A percentile compares a stretch with the other conserved stretches of the same genome.
These are phyloP conservation scores for Caenorhabditis latens DNA, from an alignment of 1,140 invertebrate genomes.

Conservation along the genomic window DNA sequence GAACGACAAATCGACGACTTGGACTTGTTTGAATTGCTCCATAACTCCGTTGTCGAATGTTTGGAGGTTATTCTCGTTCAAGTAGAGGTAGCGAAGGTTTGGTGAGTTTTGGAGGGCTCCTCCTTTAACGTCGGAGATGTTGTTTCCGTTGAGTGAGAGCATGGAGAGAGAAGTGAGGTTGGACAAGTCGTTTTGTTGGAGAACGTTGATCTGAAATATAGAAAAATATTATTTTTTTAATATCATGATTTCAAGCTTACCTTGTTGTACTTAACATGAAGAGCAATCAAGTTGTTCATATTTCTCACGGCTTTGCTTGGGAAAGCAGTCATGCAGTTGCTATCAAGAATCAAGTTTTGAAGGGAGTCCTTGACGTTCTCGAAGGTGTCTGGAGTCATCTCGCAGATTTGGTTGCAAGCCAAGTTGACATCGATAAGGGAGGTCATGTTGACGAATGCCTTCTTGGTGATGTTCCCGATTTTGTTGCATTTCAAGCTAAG, in stretches of 20 bases:
- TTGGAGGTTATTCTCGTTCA: conserved; percentile 72
- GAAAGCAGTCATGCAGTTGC: conserved; percentile 73
- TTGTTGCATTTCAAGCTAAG: conserved; percentile 70
- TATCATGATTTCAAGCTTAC: conserved; percentile 60
- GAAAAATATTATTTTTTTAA: too few relatives aligned
- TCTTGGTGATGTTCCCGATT: conserved; percentile 73
- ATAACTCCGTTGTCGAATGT: conserved; percentile 69
- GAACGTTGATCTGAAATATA: conserved; percentile 74
- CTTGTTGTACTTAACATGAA: conserved; percentile 77
- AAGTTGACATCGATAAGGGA: conserved; percentile 76
- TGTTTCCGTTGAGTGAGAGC: conserved; percentile 74
- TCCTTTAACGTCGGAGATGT: conserved; percentile 73
- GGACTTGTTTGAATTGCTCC: conserved; percentile 71
- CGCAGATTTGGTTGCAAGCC: conserved; percentile 77
- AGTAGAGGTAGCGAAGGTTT: conserved; percentile 74
- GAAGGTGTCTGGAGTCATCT: conserved; percentile 70
- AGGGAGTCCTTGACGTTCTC: conserved; percentile 70
- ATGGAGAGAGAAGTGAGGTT: conserved; percentile 74
- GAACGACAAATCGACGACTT: conserved; percentile 76
- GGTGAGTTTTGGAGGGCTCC: conserved; percentile 70
- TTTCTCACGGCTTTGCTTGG: conserved; percentile 71
- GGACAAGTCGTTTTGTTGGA: conserved; percentile 67
- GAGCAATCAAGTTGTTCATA: conserved; percentile 74
- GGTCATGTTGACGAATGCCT: conserved; percentile 70
- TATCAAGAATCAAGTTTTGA: conserved; percentile 76